These are phyloP conservation scores for Dermolepida albohirtum DNA, from an alignment of 2,888 invertebrate genomes.

Conservation along the genomic window DNA sequence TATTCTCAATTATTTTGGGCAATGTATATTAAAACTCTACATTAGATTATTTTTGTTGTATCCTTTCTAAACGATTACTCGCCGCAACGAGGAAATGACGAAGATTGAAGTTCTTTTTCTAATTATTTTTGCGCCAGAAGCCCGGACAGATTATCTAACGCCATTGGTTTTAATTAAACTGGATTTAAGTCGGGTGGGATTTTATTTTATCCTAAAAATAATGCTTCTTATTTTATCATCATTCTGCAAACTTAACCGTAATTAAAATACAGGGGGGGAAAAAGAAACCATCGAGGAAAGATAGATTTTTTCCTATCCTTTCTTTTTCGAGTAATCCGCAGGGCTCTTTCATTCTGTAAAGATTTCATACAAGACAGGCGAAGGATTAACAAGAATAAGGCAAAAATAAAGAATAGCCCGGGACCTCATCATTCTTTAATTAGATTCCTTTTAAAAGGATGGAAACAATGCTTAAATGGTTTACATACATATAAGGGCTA, in stretches of 20 bases:
- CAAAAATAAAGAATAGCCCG: slow-evolving; percentile 14
- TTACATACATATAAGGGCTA: too few species aligned
- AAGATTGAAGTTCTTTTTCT: slow-evolving; percentile 34
- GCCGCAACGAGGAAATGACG: slow-evolving; percentile 25
- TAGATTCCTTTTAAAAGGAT: slow-evolving; percentile 18
- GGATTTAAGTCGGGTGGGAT: slow-evolving; percentile 32
- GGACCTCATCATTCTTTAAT: slow-evolving; percentile 13
- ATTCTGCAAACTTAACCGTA: slow-evolving; percentile 34
- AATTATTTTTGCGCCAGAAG: slow-evolving; percentile 30
- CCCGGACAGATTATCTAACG: slow-evolving; percentile 35
- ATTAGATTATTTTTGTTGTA: slow-evolving; percentile 4
- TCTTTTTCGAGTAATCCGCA: slow-evolving; percentile 32
- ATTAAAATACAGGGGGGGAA: slow-evolving; percentile 34
- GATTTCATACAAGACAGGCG: slow-evolving; percentile 30
- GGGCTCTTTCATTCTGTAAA: slow-evolving; percentile 11
- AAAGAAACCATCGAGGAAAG: slow-evolving; percentile 4
- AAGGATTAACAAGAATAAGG: slow-evolving; percentile 27
- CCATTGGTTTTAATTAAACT: slow-evolving; percentile 40
- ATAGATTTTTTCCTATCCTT: slow-evolving; percentile 17
- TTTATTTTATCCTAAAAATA: slow-evolving; percentile 31
- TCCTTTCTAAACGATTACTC: slow-evolving; percentile 26
- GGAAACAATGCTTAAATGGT: background rate
- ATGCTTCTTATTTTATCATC: slow-evolving; percentile 40
- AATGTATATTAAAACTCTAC: background rate
- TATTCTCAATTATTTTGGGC: too few species aligned